Evolutionary conservation across 2,797 vertebrate species (phyloP).

Genomic region (Cygnus olor): DNA sequence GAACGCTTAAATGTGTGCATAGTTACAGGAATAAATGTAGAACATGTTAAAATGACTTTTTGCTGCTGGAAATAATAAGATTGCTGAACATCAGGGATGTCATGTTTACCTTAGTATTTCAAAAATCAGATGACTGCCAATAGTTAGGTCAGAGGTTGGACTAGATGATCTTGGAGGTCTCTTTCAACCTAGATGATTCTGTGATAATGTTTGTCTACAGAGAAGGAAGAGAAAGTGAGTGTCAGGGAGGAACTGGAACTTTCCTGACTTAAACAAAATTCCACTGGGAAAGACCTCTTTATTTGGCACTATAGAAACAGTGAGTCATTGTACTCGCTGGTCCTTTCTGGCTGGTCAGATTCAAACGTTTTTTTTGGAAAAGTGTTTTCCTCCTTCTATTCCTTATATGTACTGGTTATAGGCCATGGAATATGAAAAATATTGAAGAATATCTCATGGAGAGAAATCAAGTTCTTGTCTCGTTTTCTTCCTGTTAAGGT

Average conservation of each 20-base stretch:
- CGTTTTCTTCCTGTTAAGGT: slow-evolving; percentile 77
- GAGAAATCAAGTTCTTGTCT: neutral
- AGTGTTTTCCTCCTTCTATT: neutral
- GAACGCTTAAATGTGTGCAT: neutral
- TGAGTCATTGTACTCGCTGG: neutral
- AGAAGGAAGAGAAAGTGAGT: neutral
- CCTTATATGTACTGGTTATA: neutral
- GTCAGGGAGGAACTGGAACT: neutral
- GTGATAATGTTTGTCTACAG: neutral
- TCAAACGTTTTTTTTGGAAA: neutral
- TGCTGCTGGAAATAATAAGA: neutral
- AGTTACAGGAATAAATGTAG: neutral
- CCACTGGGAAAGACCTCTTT: neutral
- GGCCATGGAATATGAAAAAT: neutral
- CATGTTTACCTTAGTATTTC: neutral
- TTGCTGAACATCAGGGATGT: neutral
- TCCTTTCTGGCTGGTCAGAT: neutral
- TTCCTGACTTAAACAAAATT: neutral
- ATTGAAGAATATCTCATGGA: neutral
- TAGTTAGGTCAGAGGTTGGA: too few relatives aligned
- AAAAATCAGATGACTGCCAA: neutral
- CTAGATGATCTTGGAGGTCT: too few relatives aligned
- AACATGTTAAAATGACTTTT: neutral
- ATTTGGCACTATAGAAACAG: neutral
- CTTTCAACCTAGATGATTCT: too few relatives aligned